Evolutionary conservation across 2,113 vertebrate genomes (phyloP).

Genomic region (Arenaria interpres): DNA sequence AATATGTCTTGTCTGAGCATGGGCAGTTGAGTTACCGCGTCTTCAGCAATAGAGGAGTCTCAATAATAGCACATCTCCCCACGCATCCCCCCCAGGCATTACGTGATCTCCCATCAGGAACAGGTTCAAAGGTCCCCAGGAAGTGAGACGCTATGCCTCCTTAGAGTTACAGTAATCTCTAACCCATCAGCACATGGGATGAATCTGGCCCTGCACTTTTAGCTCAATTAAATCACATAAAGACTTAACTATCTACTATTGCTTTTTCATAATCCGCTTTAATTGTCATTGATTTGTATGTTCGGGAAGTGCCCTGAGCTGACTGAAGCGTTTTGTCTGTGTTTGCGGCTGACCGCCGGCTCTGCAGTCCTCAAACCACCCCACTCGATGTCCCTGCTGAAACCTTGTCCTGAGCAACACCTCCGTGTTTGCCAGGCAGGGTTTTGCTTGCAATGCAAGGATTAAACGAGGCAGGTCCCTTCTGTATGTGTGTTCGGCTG

Average conservation of each 20-base stretch:
- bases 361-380: not conserved
- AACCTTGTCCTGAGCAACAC: not conserved
- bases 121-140: not conserved
- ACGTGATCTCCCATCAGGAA: not conserved
- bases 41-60: not conserved
- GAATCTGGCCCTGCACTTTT: not conserved
- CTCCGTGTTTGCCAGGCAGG: not conserved
- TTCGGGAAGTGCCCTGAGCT: slow-evolving; percentile 11
- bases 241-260: slow-evolving; percentile 60
- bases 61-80: not conserved
- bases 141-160: not conserved
- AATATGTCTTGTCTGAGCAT: not conserved
- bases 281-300: slow-evolving; percentile 65
- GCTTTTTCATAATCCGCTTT: slow-evolving; percentile 73
- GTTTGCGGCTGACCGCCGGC: not conserved
- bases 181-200: not conserved
- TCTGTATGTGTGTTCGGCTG: not conserved
- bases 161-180: not conserved
- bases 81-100: not conserved
- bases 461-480: not conserved
- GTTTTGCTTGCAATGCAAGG: not conserved
- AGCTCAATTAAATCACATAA: slow-evolving; percentile 52
- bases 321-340: not conserved
- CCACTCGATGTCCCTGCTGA: not conserved
- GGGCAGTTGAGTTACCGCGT: not conserved